Base-by-base conservation (phyloP, 2,113 vertebrate species). In the Mormyrus iriodes region DNA sequence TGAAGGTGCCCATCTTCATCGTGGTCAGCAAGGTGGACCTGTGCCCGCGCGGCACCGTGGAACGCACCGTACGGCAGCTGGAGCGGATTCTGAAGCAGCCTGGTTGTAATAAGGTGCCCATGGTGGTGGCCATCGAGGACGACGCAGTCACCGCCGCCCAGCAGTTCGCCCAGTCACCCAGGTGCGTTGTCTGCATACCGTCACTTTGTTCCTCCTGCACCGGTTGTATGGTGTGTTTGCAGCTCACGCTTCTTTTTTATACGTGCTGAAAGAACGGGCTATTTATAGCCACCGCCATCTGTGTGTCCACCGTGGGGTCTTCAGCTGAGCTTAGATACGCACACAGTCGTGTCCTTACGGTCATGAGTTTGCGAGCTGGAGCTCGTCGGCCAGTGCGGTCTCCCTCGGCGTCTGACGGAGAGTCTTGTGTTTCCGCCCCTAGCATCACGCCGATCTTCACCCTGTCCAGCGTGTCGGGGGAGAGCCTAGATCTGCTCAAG, bases 401-500 rank as follows among this genome's bases (percentile, higher is more conserved):
- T 10, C 65, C 27, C 65, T 39, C 3, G 0, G 69, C 17, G 5
- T 42, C n/a, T 79, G 35, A 79, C 0, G 31, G 65, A 73, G 3
- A 12, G 15, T 39, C 73, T 19, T 1, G 31, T 42, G 61, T 42
- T 79, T 39, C 24, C 52, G 21, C 53, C 89, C 53, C 19, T 91
- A 99, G 98, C 91, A 96, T 99, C 93, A 99, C 98, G 0, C 98
- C 98, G 0, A 98, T 99, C 93, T 99, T 99, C 95, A 98, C 97
- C 44, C 89, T 99, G 91, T 99, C 98, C 94, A 99, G 97, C 2
- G 98, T 99, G 91, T 97, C 97, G 84, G 98, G 98, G 87, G 97
- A 99, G 91, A 99, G 97, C 90, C 92, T 99, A 86, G 98, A 99
- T 90, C 92, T 99, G 87, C 96, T 99, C 88, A 99, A 99, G 94